Evolutionary conservation across 2,113 vertebrate genomes (phyloP), one percentile per base, ranked within the genome.

Genomic region (Numida meleagris): DNA sequence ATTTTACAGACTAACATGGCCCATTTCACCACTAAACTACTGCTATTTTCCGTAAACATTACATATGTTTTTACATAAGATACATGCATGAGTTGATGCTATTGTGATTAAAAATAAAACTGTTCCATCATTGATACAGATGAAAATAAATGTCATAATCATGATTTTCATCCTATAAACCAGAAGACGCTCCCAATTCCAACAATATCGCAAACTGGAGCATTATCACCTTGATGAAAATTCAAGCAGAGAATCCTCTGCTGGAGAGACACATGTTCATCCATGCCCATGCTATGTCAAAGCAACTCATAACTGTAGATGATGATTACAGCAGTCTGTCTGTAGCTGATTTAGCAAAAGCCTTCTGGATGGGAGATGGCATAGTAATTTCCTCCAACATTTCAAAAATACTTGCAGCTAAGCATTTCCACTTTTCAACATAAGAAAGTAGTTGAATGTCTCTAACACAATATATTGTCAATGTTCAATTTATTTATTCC

Each of bases 401-500:
- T 78, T 94, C 88, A 86, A 88, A 92, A 87, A 82, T 24, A 38
- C 34, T 92, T 85, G 67, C 89, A 95, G 89, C 68, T 90, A 77
- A 95, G 63, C 63, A 77, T n/a, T 90, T 92, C n/a, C 74, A 89
- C 51, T 91, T 85, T 75, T 63, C 74, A 77, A 59, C n/a, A 73
- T 57, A 70, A 92, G 85, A 90, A 91, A 89, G 62, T 42, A 85
- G 53, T 53, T 85, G 72, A 92, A 92, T 74, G 68, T 18, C 89
- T 88, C 53, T 75, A 85, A 85, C 71, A 95, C 72, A 96, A 94
- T 92, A 76, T 67, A 92, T 93, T 90, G 80, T 88, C 89, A 96
- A 79, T 4, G 16, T 94, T 72, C 81, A 82, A 75, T 96, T 96
- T 92, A 94, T 95, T 95, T 96, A 96, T 97, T 96, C 96, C 92